Base-by-base conservation (phyloP, 2,888 invertebrate genomes). In the Mesorhabditis belari region DNA sequence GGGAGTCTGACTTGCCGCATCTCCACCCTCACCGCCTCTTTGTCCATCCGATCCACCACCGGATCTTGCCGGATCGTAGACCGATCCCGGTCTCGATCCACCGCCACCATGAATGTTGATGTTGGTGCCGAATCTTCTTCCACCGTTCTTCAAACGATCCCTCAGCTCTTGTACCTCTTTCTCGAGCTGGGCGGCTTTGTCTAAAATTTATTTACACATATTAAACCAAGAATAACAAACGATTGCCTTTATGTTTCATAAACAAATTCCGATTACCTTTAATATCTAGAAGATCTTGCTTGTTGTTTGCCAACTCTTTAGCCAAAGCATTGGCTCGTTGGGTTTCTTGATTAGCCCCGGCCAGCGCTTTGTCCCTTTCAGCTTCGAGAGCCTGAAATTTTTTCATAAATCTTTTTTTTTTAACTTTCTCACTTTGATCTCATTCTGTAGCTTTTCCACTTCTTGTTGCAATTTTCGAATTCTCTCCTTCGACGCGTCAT, bases 401-500 rank as follows among this genome's bases (percentile, higher is more conserved):
- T 54, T 24, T 12, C 6, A 24, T 28, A 19, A 27, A 27, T 28
- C 28, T n/a, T 25, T 55, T 3, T 17, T 26, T 27, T 19, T n/a
- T 4, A 27, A 3, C 28, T 27, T 55, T 17, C 28, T 55, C 12
- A 51, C 62, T 44, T 67, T 69, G 58, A 72, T 71, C 58, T 78
- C 77, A 29, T 66, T 76, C 35, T 69, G 63, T 25, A 77, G 62
- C 55, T 73, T 78, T 35, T 80, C 77, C 35, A 78, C 56, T 53
- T 79, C 78, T 49, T 73, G 66, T 51, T 80, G 76, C 19, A 74
- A 66, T 58, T 79, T 79, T 55, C 77, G 70, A 26, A 76, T 74
- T 23, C 72, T 69, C 60, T 79, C 79, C 57, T 77, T 75, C 29
- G 76, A 65, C 25, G 61, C 61, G 57, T 73, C 65, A 27, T 70